These are phyloP conservation scores for Scopus umbretta DNA, from an alignment of 2,113 vertebrate genomes.

Conservation along the genomic window DNA sequence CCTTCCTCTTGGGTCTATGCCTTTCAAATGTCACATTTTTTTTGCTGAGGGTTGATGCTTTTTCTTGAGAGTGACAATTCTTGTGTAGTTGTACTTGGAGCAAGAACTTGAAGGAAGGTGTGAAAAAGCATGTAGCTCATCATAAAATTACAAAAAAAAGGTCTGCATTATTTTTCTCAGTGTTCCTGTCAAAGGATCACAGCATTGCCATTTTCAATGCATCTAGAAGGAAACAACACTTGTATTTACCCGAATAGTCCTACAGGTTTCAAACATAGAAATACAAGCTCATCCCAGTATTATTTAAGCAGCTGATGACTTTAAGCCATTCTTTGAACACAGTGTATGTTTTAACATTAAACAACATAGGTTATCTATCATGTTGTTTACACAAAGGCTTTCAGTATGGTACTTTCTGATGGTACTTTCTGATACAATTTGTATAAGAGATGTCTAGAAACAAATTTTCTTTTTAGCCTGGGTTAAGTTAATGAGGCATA, in stretches of 20 bases:
- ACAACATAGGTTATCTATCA: neutral
- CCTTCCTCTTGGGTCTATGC: neutral
- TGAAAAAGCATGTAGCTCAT: neutral
- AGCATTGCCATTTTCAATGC: neutral
- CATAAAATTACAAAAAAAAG: neutral
- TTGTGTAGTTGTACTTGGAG: neutral
- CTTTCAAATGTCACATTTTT: neutral
- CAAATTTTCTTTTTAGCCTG: neutral
- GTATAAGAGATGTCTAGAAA: neutral
- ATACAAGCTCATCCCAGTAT: neutral
- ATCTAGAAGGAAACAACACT: neutral
- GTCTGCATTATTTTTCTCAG: neutral
- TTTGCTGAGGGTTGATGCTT: neutral
- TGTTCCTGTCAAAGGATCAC: neutral
- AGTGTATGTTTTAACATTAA: neutral
- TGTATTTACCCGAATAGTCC: neutral
- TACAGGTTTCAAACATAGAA: neutral
- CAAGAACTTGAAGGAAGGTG: neutral
- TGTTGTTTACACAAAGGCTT: neutral
- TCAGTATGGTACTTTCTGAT: neutral
- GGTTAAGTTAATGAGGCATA: neutral
- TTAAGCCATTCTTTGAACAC: neutral
- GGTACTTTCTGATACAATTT: neutral
- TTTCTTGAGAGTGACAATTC: neutral
- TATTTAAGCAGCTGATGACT: neutral